phyloP scores from a whole-genome alignment of 2,113 vertebrate genomes.

The Sciurus niger region DNA sequence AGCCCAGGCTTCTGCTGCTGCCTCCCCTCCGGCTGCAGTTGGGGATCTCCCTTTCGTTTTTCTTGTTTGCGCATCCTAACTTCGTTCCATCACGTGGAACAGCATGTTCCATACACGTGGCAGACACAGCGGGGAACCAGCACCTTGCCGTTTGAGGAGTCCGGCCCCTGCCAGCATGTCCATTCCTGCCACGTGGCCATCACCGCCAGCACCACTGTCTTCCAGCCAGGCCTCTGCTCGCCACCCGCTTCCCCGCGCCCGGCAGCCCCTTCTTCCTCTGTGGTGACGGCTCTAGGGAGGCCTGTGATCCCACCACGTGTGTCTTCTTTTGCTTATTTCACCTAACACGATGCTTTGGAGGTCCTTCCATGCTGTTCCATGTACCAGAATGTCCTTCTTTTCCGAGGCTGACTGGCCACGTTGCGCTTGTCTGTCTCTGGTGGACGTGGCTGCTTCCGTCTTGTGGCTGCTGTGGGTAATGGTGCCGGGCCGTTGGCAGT shows the following conservation, averaged over 20 bases:
- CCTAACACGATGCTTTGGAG: not conserved
- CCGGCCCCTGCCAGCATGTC: accelerated
- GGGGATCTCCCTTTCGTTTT: not conserved
- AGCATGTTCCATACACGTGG: not conserved
- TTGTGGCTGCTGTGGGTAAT: not conserved
- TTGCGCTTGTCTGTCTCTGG: accelerated
- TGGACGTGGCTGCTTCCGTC: not conserved
- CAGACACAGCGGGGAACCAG: accelerated
- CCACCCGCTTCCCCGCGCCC: not conserved
- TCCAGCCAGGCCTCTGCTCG: not conserved
- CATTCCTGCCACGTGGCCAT: accelerated
- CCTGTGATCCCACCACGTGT: too few relatives aligned
- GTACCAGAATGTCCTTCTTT: not conserved
- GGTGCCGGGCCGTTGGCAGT: not conserved
- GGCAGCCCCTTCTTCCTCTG: not conserved
- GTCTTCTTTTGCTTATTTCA: not conserved
- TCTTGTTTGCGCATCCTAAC: not conserved
- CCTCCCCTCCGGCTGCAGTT: too few relatives aligned
- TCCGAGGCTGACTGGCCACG: accelerated
- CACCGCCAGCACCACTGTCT: accelerated
- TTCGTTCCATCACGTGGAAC: not conserved
- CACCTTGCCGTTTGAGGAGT: not conserved
- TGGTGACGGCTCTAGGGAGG: not conserved
- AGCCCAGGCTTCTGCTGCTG: too few relatives aligned
- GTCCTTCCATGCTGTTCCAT: accelerated